A percentile compares a stretch with the other conserved stretches of the same genome.
These are phyloP conservation scores for Phalacrocorax pelagicus DNA, from an alignment of 2,113 vertebrate genomes.

Conservation along the genomic window DNA sequence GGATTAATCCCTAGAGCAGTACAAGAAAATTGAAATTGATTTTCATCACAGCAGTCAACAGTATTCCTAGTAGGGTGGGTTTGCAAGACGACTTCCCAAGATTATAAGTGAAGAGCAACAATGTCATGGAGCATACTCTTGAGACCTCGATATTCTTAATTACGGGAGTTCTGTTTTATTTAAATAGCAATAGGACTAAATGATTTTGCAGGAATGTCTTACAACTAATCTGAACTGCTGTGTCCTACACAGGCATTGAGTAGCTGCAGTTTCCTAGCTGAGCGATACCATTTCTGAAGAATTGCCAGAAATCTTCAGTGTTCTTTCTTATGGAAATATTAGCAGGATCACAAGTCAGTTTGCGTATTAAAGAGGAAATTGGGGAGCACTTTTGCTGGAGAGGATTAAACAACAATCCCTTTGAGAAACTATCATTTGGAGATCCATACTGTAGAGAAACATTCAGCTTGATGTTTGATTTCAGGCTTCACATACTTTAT, in stretches of 20 bases:
- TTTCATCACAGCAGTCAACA: background rate
- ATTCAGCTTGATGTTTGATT: slow-evolving; percentile 35
- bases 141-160: background rate
- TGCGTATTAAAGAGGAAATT: slow-evolving; percentile 11
- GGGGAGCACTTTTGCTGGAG: background rate
- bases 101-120: background rate
- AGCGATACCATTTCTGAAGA: background rate
- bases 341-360: background rate
- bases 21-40: slow-evolving; percentile 1
- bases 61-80: background rate
- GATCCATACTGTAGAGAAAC: background rate
- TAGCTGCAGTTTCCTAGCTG: background rate
- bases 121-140: background rate
- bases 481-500: background rate
- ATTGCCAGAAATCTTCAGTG: background rate
- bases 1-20: background rate
- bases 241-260: background rate
- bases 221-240: background rate
- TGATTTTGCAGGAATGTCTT: background rate
- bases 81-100: background rate
- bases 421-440: background rate
- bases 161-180: background rate
- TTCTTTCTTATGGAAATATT: background rate
- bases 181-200: background rate
- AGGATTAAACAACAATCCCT: background rate